Evolutionary conservation across 1,140 invertebrate genomes (phyloP).

Genomic region (Charaxes varanes): DNA sequence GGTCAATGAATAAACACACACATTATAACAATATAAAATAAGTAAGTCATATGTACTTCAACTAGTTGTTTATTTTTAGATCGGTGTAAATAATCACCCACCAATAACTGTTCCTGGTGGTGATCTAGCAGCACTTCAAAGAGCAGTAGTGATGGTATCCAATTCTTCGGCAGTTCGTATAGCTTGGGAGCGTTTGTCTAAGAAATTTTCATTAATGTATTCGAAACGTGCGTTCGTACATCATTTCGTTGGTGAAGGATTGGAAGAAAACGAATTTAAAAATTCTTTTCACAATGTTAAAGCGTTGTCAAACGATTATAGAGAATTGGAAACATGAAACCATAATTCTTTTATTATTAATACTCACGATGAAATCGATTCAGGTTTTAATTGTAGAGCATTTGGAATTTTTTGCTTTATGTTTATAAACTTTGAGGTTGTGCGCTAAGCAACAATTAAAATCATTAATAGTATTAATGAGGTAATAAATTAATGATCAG

Average conservation of each 20-base stretch:
- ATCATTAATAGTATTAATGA: too few species aligned
- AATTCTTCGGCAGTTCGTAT: constrained; percentile 86
- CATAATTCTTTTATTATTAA: too few species aligned
- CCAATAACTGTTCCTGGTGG: constrained; percentile 83
- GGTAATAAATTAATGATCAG: too few species aligned
- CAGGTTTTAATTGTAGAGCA: too few species aligned
- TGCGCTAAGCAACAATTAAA: too few species aligned
- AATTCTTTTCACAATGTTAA: constrained; percentile 84
- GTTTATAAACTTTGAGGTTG: too few species aligned
- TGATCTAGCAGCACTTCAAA: constrained; percentile 80
- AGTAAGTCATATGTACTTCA: too few species aligned
- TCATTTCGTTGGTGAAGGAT: constrained; percentile 86
- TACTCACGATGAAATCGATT: too few species aligned
- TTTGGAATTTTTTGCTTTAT: too few species aligned
- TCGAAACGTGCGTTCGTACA: constrained; percentile 84
- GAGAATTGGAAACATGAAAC: constrained; percentile 47
- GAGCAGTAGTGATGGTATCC: constrained; percentile 84
- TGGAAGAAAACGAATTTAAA: constrained; percentile 83
- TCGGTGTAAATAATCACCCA: constrained; percentile 82
- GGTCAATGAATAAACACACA: too few species aligned
- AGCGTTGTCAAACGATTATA: constrained; percentile 81
- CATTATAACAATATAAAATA: neutral
- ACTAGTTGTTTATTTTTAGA: constrained; percentile 52
- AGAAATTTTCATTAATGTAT: constrained; percentile 85
- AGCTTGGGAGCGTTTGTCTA: constrained; percentile 80